phyloP scores from a whole-genome alignment of 37 sponge, comb jelly and placozoan genomes.

The Hexactinellida sp. region DNA sequence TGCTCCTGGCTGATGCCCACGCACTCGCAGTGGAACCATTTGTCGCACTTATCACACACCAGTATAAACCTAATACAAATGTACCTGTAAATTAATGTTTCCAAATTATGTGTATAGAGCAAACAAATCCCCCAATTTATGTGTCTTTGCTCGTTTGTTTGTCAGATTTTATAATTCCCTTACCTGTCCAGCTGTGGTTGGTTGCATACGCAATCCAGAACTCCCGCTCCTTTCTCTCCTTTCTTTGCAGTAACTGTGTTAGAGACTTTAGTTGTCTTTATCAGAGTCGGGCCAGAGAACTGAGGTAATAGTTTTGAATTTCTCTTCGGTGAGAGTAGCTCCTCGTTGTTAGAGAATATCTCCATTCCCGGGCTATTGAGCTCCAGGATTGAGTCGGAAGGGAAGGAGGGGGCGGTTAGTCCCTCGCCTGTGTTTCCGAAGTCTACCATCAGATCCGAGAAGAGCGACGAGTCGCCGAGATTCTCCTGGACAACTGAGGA shows the following conservation, averaged over 20 bases:
- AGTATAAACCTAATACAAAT: background rate
- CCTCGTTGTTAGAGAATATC: background rate
- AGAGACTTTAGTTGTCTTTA: background rate
- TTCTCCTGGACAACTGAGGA: background rate
- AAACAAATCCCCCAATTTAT: too few relatives aligned
- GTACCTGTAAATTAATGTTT: too few relatives aligned
- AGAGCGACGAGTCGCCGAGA: background rate
- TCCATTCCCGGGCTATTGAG: background rate
- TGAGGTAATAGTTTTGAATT: background rate
- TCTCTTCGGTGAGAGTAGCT: background rate
- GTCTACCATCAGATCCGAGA: conserved; percentile 14
- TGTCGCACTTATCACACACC: background rate
- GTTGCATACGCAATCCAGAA: background rate
- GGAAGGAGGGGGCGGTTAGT: background rate
- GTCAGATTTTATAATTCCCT: background rate
- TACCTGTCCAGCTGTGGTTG: background rate
- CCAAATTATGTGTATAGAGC: too few relatives aligned
- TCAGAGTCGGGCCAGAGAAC: background rate
- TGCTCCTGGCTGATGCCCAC: conserved; percentile 14
- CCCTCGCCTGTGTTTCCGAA: background rate
- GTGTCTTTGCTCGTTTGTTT: too few relatives aligned
- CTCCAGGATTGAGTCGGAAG: background rate
- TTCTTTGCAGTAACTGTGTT: background rate
- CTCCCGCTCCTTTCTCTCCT: background rate
- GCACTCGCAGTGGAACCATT: conserved; percentile 12